A percentile compares a stretch with the other conserved stretches of the same genome.
Evolutionary conservation across 2,113 vertebrate genomes (phyloP).

Genomic region (Seriola rivoliana): DNA sequence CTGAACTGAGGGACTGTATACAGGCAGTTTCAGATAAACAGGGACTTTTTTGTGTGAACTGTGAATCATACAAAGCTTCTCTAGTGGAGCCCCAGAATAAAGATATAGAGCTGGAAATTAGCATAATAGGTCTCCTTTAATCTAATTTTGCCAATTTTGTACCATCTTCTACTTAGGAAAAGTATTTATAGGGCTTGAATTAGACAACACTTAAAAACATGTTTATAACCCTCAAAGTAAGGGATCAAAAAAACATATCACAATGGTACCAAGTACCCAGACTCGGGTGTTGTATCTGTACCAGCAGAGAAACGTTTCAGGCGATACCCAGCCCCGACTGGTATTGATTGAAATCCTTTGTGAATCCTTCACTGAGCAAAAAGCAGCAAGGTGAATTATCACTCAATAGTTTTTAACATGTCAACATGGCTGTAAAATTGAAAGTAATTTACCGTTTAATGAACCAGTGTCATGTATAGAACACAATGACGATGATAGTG

Average conservation of each 20-base stretch:
- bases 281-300: background rate
- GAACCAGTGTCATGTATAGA: background rate
- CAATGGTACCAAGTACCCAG: background rate
- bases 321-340: background rate
- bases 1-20: too few species aligned
- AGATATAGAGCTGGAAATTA: too few species aligned
- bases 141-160: background rate
- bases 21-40: too few species aligned
- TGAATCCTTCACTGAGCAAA: background rate
- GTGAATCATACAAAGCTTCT: too few species aligned
- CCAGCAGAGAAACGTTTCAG: background rate
- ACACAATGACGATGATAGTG: background rate
- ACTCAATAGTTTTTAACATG: background rate
- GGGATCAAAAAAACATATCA: background rate
- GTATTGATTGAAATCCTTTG: background rate
- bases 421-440: background rate
- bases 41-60: too few species aligned
- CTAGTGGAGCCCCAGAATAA: too few species aligned
- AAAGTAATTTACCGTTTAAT: background rate
- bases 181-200: background rate
- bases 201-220: background rate
- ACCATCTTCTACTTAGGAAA: background rate
- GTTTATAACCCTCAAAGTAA: background rate
- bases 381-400: too few species aligned
- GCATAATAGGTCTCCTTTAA: background rate